phyloP scores from a whole-genome alignment of 2,888 invertebrate genomes.

The Dendrolimus pini region DNA sequence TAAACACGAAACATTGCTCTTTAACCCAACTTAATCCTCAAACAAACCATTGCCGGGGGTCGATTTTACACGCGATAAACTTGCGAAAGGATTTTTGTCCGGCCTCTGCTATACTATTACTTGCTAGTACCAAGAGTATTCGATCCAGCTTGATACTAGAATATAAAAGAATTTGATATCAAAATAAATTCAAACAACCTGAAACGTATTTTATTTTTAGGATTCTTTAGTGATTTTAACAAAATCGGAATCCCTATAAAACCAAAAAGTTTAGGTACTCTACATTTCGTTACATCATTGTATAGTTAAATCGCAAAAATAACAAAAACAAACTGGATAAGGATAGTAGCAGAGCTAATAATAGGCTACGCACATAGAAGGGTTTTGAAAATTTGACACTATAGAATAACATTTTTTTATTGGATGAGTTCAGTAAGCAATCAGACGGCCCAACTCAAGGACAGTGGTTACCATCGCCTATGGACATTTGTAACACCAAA shows the following conservation, averaged over 20 bases:
- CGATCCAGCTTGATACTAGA: neutral
- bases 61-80: constrained; percentile 56
- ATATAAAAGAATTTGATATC: neutral
- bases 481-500: neutral
- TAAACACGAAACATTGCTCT: constrained; percentile 20
- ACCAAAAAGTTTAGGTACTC: too few species aligned
- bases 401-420: neutral
- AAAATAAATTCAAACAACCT: too few species aligned
- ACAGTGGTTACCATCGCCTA: neutral
- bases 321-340: too few species aligned
- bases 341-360: too few species aligned
- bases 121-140: constrained; percentile 3
- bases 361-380: too few species aligned
- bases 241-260: too few species aligned
- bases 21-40: constrained; percentile 42
- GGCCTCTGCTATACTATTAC: constrained; percentile 22
- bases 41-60: constrained; percentile 40
- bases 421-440: neutral
- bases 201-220: too few species aligned
- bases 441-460: neutral
- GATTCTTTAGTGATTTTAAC: too few species aligned
- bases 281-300: too few species aligned
- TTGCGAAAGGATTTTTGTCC: constrained; percentile 41
- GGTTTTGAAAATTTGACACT: too few species aligned
- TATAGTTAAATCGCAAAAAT: too few species aligned